Base-by-base conservation (phyloP, 2,888 invertebrate species). In the Cylindroiulus punctatus region DNA sequence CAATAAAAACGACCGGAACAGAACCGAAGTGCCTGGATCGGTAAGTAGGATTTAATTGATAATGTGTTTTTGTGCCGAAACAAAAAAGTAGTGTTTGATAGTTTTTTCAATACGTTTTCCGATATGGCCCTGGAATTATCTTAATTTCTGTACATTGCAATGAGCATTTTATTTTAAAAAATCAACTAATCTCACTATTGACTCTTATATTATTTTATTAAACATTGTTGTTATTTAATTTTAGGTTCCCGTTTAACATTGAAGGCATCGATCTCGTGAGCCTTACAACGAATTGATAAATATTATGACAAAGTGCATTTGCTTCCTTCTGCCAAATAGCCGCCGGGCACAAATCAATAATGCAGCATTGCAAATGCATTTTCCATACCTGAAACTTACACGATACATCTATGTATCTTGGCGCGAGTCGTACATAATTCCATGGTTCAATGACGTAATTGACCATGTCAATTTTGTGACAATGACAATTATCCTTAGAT, bases 1-100 rank as follows among this genome's bases (percentile, higher is more conserved):
- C 30, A 84, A 52, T 47, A 26, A 84, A 47, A 84, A 57, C 52
- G 84, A 52, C 30, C 52, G 32, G 22, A 84, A 44, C 47, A 52
- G 19, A 84, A 52, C 42, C 22, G 84, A 84, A 32, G 57, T 84
- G 52, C 84, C 84, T 36, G 84, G 84, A 47, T 52, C 57, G 36
- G 84, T 84, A 84, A 84, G 84, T 52, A 10, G 17, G n/a, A 40
- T 42, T 83, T 83, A 83, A 83, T 83, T 19, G 40, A 26, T 42
- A 40, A 19, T 83, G 5, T 81, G 30, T 81, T 30, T 81, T 30
- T 36, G 81, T 76, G 14, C 76, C 8, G 22, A 30, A 76, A 1
- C 14, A 44, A 44, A 44, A 40, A 44, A 44, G 44, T 44, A 44
- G 44, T 14, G 10, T 44, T 8, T 44, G 1, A 44, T 44, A 44